A percentile compares a stretch with the other conserved stretches of the same genome.
phyloP scores from a whole-genome alignment of 2,113 vertebrate species.

The Poecile atricapillus region DNA sequence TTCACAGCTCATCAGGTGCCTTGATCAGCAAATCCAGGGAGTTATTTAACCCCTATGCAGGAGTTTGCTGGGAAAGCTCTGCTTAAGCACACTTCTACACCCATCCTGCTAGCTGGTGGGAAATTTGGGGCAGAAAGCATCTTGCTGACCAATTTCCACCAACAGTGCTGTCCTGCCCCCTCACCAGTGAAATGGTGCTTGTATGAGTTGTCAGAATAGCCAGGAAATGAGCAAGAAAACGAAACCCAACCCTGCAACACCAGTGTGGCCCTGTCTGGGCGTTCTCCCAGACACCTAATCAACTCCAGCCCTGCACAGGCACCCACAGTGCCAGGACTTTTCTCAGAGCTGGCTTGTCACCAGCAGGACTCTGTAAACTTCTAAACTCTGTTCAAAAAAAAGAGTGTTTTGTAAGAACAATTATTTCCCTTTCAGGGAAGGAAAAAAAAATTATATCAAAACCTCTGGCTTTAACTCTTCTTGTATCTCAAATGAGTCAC shows the following conservation, averaged over 20 bases:
- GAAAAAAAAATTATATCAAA: neutral
- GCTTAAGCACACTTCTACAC: neutral
- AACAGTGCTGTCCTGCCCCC: neutral
- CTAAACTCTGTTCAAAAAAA: neutral
- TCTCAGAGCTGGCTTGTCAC: neutral
- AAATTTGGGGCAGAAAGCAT: neutral
- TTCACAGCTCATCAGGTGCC: neutral
- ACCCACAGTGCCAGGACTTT: neutral
- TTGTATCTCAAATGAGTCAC: neutral
- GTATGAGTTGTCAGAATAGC: neutral
- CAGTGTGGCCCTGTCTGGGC: neutral
- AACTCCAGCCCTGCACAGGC: neutral
- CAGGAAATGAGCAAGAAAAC: neutral
- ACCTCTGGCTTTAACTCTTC: neutral
- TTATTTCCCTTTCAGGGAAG: neutral
- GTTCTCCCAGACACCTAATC: neutral
- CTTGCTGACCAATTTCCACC: neutral
- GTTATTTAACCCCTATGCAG: rapidly evolving
- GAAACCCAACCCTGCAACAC: neutral
- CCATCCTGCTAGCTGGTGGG: neutral
- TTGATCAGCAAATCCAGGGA: neutral
- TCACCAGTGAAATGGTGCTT: neutral
- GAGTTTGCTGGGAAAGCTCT: neutral
- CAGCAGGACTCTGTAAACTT: neutral
- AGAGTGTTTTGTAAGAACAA: neutral